phyloP scores from a whole-genome alignment of 1,140 invertebrate species.

The Solenopsis invicta region DNA sequence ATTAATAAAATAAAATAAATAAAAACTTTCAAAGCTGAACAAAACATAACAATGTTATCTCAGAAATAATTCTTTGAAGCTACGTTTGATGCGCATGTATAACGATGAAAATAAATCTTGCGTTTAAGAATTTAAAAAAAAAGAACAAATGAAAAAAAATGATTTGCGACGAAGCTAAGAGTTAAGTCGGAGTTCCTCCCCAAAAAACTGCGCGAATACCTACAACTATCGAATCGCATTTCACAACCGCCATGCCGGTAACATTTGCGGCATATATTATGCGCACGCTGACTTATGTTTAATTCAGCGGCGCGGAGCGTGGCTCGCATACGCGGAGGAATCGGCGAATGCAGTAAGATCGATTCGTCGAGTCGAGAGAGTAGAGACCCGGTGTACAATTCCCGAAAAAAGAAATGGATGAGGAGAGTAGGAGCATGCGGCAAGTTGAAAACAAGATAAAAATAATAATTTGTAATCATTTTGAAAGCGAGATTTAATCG shows the following conservation, averaged over 20 bases:
- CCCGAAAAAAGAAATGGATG: constrained; percentile 50
- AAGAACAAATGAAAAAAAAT: neutral
- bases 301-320: constrained; percentile 79
- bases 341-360: constrained; percentile 73
- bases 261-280: constrained; percentile 80
- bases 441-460: constrained; percentile 34
- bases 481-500: neutral
- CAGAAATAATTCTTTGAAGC: neutral
- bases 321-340: constrained; percentile 73
- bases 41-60: neutral
- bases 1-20: neutral
- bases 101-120: neutral
- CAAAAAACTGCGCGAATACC: constrained; percentile 48
- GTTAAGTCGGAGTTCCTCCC: neutral
- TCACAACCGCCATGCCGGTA: constrained; percentile 74
- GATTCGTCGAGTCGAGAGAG: constrained; percentile 71
- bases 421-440: constrained; percentile 8
- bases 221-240: constrained; percentile 65
- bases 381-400: constrained; percentile 59
- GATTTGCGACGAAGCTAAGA: constrained; percentile 5
- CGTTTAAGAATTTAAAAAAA: neutral
- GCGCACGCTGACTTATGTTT: constrained; percentile 80
- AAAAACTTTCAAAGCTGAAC: neutral
- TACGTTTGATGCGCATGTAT: neutral
- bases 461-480: neutral